Base-by-base conservation (phyloP, 2,113 vertebrate species). In the Albula glossodonta region DNA sequence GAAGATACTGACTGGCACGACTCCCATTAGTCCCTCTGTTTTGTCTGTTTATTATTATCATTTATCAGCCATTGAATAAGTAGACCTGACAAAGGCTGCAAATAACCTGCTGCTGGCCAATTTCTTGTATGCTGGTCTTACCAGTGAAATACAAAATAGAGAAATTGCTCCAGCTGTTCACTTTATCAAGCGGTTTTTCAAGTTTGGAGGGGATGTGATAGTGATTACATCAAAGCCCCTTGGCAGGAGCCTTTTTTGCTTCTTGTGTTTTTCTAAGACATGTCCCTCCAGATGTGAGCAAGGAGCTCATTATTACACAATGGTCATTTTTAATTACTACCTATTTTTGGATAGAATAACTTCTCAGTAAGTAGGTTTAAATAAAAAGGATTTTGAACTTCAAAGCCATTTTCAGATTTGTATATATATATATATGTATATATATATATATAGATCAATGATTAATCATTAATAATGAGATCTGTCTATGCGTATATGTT, bases 81-180 rank as follows among this genome's bases (percentile, higher is more conserved):
- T 15, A 86, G 41, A 88, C 87, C 90, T 6, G 1, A 88, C 63
- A 77, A 63, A 80, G 50, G 88, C 19, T 60, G 88, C 74, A 77
- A 87, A 90, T 87, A 86, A 51, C 87, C 83, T 83, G 87, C 79
- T 66, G 60, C 82, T 22, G 78, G 89, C 84, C 88, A 79, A 90
- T 91, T 88, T 90, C 88, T 87, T 57, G 84, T 86, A 88, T 88
- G 84, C 80, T 19, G 12, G 78, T 25, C 31, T 31, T 0, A 81
- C 9, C 22, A 8, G 3, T 85, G 85, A 88, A 88, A 88, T 87
- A 91, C 82, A 88, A 85, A 48, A 82, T 88, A 91, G 88, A 81
- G 41, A 83, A n/a, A 91, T 88, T 80, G 86, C 86, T 63, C 13
- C 13, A 1, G 82, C 25, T 86, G 81, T 88, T 89, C 88, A 90